Evolutionary conservation across 2,888 invertebrate species (phyloP).

Genomic region (Ophioninae sp.): DNA sequence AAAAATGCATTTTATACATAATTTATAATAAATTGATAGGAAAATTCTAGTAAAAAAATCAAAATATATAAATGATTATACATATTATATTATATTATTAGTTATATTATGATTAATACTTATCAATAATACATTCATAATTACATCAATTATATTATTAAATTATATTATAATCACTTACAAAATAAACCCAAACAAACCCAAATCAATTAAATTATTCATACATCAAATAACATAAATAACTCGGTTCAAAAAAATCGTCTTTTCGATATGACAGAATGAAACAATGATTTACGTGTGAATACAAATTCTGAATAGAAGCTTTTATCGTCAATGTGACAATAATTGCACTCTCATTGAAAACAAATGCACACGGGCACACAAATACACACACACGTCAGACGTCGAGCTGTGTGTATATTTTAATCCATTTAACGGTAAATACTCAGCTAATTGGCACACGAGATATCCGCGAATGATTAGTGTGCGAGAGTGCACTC

Average conservation of each 20-base stretch:
- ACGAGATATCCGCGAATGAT: slow-evolving; percentile 45
- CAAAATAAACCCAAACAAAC: too few species aligned
- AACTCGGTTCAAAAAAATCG: background rate
- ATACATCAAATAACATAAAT: background rate
- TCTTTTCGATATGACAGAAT: background rate
- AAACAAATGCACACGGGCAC: background rate
- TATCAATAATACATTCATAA: too few species aligned
- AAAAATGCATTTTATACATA: too few species aligned
- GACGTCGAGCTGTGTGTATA: slow-evolving; percentile 40
- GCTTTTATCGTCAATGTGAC: slow-evolving; percentile 39
- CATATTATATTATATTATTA: background rate
- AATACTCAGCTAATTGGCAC: slow-evolving; percentile 54
- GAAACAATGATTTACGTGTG: slow-evolving; percentile 4
- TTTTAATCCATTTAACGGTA: slow-evolving; percentile 59
- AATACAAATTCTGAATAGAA: background rate
- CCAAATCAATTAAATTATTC: too few species aligned
- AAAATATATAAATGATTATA: background rate
- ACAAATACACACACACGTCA: slow-evolving; percentile 2
- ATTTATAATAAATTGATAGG: too few species aligned
- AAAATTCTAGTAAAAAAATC: background rate
- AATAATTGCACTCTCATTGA: slow-evolving; percentile 35
- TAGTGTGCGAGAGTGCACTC: slow-evolving; percentile 25
- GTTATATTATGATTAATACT: too few species aligned
- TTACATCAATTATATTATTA: background rate
- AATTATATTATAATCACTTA: background rate